phyloP scores from a whole-genome alignment of 1,140 invertebrate species.

The Teleopsis dalmanni region DNA sequence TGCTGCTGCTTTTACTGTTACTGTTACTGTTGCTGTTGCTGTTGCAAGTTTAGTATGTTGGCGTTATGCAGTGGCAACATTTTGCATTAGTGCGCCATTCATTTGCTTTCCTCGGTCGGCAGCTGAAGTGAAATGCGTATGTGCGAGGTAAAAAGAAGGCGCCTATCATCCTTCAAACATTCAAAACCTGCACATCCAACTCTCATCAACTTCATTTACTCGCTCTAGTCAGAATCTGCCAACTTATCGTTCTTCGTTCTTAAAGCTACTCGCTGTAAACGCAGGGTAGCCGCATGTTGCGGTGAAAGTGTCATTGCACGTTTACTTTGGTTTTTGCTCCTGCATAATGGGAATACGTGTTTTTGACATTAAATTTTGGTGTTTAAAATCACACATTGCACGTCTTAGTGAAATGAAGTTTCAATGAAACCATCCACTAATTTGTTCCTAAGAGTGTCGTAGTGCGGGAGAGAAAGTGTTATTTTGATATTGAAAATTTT shows the following conservation, averaged over 20 bases:
- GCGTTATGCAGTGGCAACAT: neutral
- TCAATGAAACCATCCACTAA: neutral
- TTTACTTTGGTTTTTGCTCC: neutral
- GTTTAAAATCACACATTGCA: constrained; percentile 8
- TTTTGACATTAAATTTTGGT: constrained; percentile 9
- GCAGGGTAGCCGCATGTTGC: no score
- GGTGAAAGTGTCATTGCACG: constrained; percentile 9
- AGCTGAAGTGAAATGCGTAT: no score
- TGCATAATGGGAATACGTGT: constrained; percentile 7
- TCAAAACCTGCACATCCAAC: no score
- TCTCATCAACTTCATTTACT: no score
- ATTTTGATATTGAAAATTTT: constrained; percentile 9
- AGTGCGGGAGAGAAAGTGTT: neutral
- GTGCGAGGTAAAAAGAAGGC: no score
- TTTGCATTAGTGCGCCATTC: constrained; percentile 5
- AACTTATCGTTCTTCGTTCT: no score
- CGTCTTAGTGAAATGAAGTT: neutral
- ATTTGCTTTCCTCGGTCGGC: no score
- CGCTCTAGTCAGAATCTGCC: no score
- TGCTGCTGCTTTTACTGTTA: neutral
- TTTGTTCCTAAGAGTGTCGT: neutral
- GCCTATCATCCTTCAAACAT: no score
- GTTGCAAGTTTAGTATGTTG: neutral
- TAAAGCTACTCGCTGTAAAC: no score
- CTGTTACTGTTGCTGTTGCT: neutral